These are phyloP conservation scores for Mythimna loreyi DNA, from an alignment of 2,888 invertebrate genomes.

Conservation along the genomic window DNA sequence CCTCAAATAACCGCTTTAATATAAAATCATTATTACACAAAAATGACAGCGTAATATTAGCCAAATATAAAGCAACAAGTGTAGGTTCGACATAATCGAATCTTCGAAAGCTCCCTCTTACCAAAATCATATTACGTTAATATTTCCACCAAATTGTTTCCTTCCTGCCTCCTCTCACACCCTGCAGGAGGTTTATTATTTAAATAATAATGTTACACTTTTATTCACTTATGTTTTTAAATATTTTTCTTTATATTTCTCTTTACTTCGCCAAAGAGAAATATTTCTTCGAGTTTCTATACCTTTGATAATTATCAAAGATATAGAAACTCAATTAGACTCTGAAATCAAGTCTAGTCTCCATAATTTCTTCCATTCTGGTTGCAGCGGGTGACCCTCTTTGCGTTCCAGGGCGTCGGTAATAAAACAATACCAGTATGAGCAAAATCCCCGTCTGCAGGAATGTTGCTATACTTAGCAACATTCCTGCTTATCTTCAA, in stretches of 20 bases:
- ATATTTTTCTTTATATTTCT: too few relatives aligned
- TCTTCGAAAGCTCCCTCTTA: conserved; percentile 8
- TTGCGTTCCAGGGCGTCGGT: too few relatives aligned
- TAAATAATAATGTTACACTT: background rate
- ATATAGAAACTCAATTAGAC: background rate
- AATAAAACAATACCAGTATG: background rate
- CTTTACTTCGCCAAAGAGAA: too few relatives aligned
- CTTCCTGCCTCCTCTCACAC: conserved; percentile 7
- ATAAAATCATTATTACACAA: background rate
- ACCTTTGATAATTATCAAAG: too few relatives aligned
- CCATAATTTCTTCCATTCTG: too few relatives aligned
- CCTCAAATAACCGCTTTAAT: background rate
- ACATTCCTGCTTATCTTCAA: background rate
- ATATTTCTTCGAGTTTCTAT: background rate
- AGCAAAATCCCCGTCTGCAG: background rate
- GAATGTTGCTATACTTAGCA: conserved; percentile 5
- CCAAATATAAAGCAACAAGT: conserved; percentile 41
- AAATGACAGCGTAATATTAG: conserved; percentile 2
- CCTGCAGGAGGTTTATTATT: background rate
- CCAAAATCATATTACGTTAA: conserved; percentile 7
- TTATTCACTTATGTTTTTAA: background rate
- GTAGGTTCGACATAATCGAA: conserved; percentile 4
- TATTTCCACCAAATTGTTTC: conserved; percentile 25
- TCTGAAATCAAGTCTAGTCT: background rate
- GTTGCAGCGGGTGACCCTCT: too few relatives aligned